These are phyloP conservation scores for Nebria brevicollis DNA, from an alignment of 2,888 invertebrate species.

Conservation along the genomic window DNA sequence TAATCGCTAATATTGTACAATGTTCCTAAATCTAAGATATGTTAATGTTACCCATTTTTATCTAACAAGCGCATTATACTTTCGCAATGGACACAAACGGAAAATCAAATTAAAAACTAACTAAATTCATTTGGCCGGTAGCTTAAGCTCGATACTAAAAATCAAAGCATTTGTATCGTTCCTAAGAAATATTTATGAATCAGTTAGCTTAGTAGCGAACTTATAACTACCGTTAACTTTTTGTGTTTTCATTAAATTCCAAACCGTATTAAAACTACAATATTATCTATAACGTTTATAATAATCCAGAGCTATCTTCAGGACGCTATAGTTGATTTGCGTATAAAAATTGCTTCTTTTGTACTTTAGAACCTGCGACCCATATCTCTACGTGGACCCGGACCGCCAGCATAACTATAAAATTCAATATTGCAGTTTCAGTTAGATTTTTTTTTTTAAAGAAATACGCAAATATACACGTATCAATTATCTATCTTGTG, in stretches of 20 bases:
- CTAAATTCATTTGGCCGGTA: not conserved
- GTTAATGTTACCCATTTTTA: not conserved
- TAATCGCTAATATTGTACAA: not conserved
- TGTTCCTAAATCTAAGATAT: not conserved
- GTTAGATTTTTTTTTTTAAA: not conserved
- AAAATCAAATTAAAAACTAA: not conserved
- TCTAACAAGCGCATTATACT: not conserved
- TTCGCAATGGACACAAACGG: not conserved
- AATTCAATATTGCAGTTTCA: constrained; percentile 33
- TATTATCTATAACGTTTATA: not conserved
- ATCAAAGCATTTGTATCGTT: not conserved
- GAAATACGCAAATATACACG: not conserved
- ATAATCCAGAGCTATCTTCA: constrained; percentile 1
- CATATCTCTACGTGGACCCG: constrained; percentile 60
- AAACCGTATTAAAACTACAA: not conserved
- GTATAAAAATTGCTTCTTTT: not conserved
- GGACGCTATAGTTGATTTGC: not conserved
- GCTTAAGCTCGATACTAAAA: not conserved
- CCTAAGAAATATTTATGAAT: not conserved
- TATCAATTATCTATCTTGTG: constrained; percentile 2
- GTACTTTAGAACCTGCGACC: constrained; percentile 64
- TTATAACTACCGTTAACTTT: not conserved
- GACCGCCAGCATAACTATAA: constrained; percentile 60
- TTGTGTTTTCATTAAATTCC: not conserved
- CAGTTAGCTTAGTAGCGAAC: not conserved